Percentiles rank a stretch among this genome's conserved stretches.
Evolutionary conservation across 2,888 invertebrate species (phyloP).

Genomic region (Spodoptera picta): DNA sequence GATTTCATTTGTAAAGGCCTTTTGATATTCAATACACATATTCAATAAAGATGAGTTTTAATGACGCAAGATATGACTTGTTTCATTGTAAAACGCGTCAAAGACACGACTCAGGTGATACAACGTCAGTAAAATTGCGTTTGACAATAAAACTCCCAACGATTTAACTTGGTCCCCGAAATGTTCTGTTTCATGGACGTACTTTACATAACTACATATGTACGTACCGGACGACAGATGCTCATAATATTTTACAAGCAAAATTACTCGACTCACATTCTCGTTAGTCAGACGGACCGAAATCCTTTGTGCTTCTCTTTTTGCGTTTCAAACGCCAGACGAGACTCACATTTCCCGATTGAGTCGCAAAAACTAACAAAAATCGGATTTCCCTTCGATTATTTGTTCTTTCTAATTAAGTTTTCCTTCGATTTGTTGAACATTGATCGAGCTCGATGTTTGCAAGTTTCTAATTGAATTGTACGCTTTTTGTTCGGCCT

Average conservation of each 20-base stretch:
- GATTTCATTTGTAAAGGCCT: conserved; percentile 16
- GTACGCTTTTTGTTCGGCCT: conserved; percentile 20
- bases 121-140: neutral
- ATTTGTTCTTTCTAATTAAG: conserved; percentile 31
- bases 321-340: conserved; percentile 9
- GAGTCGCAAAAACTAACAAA: conserved; percentile 12
- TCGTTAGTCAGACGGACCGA: conserved; percentile 41
- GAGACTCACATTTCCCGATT: conserved; percentile 6
- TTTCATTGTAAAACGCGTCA: too few relatives aligned
- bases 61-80: too few relatives aligned
- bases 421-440: conserved; percentile 22
- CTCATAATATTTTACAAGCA: conserved; percentile 46
- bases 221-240: conserved; percentile 19
- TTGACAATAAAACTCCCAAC: conserved; percentile 21
- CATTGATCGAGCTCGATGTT: conserved; percentile 27
- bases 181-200: conserved; percentile 21
- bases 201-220: neutral
- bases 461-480: conserved; percentile 29
- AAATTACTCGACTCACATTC: conserved; percentile 36
- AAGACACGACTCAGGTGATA: neutral
- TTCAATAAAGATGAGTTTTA: too few relatives aligned
- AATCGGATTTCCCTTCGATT: conserved; percentile 14
- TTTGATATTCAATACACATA: conserved; percentile 10
- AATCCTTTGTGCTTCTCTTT: conserved; percentile 39
- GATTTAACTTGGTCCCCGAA: conserved; percentile 21